Evolutionary conservation across 2,113 vertebrate genomes (phyloP), one percentile per base, ranked within the genome.

Genomic region (Ptychochromis oligacanthus): DNA sequence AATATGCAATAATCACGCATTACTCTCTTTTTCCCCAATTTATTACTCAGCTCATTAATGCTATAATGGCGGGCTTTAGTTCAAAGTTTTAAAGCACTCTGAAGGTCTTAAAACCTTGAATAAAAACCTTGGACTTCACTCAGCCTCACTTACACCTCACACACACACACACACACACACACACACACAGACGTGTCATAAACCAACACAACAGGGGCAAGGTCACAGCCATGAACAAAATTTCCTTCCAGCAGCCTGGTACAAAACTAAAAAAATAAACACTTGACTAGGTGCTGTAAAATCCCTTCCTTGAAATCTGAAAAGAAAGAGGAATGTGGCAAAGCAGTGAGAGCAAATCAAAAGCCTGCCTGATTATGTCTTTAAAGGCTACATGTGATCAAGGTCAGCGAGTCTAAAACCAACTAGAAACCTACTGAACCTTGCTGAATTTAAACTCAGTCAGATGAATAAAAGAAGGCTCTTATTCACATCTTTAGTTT

Each of bases 221-320:
- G 59, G 62, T 89, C 82, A 75, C 82, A 77, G 49, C 56, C 34
- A 22, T 57, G 36, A 24, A 24, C 18, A 24, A 13, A 24, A 46
- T 34, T 26, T 36, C 31, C 60, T 28, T 14, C 15, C 34, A 40
- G 59, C 13, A 6, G 46, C 34, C 5, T 20, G 13, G 43, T 10
- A 1, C 7, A 5, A 5, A 20, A 14, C 5, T 7, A 26, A 46
- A 40, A 64, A 28, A 13, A 20, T 7, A 7, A 7, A 6, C 9
- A 13, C 49, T 40, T 26, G 14, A 52, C 15, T 0, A 3, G 52
- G 24, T 12, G 58, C 24, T 31, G 13, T 36, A 18, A 76, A 77
- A 31, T 31, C 18, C 17, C 52, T 49, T 36, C 13, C 2, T 46
- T 22, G 40, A 58, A 24, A 64, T 34, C n/a, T 22, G 22, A 7